Conservation (phyloP, 2,797 vertebrate genomes). For the Lacerta viridis region DNA sequence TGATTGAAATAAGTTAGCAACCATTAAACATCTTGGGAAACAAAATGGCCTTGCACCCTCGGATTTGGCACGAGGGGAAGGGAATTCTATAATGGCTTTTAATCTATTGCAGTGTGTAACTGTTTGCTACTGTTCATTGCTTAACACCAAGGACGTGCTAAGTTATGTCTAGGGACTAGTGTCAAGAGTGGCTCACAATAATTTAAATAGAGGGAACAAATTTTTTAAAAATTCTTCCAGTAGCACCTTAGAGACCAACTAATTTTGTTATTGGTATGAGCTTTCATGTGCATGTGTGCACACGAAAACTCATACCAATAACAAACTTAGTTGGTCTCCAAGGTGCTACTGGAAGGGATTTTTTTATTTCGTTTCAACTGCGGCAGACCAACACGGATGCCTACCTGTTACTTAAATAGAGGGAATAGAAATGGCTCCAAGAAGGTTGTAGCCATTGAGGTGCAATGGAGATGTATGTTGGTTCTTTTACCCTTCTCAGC, state of each 20-base stretch:
- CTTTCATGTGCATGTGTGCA: too few relatives aligned
- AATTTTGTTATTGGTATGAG: too few relatives aligned
- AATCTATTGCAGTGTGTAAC: background rate
- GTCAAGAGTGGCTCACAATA: background rate
- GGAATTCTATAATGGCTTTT: background rate
- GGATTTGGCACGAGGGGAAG: background rate
- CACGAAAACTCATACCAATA: too few relatives aligned
- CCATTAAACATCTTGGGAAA: background rate
- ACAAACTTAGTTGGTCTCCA: too few relatives aligned
- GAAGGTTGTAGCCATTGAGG: background rate
- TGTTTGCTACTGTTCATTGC: background rate
- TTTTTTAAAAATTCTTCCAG: too few relatives aligned
- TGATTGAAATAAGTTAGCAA: background rate
- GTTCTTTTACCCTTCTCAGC: background rate
- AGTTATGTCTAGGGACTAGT: too few relatives aligned
- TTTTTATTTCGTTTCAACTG: too few relatives aligned
- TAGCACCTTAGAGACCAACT: too few relatives aligned
- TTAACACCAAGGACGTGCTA: background rate
- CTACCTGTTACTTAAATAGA: slow-evolving; percentile 1
- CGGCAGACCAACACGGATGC: too few relatives aligned
- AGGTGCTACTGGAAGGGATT: too few relatives aligned
- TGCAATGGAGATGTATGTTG: background rate
- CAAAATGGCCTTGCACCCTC: background rate
- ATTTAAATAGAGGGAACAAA: slow-evolving; percentile 1
- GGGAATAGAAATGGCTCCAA: slow-evolving; percentile 1